Evolutionary conservation across 2,888 invertebrate genomes (phyloP).

Genomic region (Cybosia mesomella): DNA sequence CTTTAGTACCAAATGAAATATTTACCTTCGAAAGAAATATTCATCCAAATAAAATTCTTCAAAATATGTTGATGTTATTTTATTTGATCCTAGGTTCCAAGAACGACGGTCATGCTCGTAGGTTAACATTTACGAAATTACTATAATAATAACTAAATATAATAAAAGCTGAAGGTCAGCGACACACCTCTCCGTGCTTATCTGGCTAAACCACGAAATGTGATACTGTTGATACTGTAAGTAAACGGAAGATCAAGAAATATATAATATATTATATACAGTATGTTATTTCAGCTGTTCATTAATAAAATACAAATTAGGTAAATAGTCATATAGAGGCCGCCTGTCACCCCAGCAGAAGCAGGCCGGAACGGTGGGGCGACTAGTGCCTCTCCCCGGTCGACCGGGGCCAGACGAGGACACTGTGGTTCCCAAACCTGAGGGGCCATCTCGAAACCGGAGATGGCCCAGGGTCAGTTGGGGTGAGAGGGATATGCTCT

Average conservation of each 20-base stretch:
- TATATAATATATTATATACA: neutral
- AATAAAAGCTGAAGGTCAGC: conserved; percentile 8
- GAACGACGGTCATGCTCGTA: neutral
- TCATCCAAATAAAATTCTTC: conserved; percentile 56
- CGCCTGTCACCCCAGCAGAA: too few relatives aligned
- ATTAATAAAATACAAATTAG: neutral
- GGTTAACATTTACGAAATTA: conserved; percentile 12
- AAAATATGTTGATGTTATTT: conserved; percentile 21
- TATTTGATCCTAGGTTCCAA: conserved; percentile 7
- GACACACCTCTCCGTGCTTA: neutral
- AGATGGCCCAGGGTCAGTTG: too few relatives aligned
- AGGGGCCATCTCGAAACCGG: too few relatives aligned
- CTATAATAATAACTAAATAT: neutral
- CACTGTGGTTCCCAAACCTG: too few relatives aligned
- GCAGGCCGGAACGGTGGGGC: too few relatives aligned
- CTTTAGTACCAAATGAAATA: conserved; percentile 55
- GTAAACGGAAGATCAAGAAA: conserved; percentile 9
- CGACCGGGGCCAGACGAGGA: too few relatives aligned
- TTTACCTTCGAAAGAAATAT: conserved; percentile 58
- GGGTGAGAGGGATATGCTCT: too few relatives aligned
- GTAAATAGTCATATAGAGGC: too few relatives aligned
- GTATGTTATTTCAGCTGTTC: neutral
- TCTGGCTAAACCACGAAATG: neutral
- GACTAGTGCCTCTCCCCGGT: too few relatives aligned
- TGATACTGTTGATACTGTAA: neutral